Base-by-base conservation (phyloP, 2,113 vertebrate genomes). In the Gallinago paraguaiae region DNA sequence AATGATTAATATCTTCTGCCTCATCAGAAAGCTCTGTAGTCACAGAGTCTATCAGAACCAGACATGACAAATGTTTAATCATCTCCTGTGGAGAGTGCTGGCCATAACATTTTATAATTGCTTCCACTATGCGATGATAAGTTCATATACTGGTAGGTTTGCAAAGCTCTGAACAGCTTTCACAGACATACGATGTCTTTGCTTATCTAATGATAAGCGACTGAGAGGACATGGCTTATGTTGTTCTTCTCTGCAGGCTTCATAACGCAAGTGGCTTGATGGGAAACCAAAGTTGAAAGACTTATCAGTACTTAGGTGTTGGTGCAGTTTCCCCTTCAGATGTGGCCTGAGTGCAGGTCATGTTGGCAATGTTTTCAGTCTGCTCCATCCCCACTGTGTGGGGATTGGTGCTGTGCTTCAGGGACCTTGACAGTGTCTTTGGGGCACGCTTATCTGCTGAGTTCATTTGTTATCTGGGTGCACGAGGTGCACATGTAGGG, bases 151-250 rank as follows among this genome's bases (percentile, higher is more conserved):
- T 59, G 18, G 11, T 70, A 59, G 41, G 13, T 7, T 11, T 59
- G 41, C 64, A 78, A 53, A 70, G 9, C 11, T 35, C 64, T 61
- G n/a, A 41, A 31, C 41, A 70, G n/a, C 31, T 75, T 19, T 71
- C 31, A 19, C 1, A 2, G 6, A 5, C 1, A 0, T 50, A 8
- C 41, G 18, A 23, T 78, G 39, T 17, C 35, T 89, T 37, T 60
- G 19, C 10, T 11, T 61, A 39, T 69, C 57, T 35, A 65, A 9
- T 15, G 24, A 22, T 23, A 43, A 70, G 25, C 18, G 64, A 4
- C 14, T 4, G 6, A 37, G 27, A 30, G 10, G 65, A 39, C 5
- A 3, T 13, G 70, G 31, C 13, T 25, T 57, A 3, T 39, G 37
- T 33, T 67, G 69, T 9, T 61, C 17, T 30, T 65, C 12, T 53